Base-by-base conservation (phyloP, 2,113 vertebrate species). In the Athene noctua region DNA sequence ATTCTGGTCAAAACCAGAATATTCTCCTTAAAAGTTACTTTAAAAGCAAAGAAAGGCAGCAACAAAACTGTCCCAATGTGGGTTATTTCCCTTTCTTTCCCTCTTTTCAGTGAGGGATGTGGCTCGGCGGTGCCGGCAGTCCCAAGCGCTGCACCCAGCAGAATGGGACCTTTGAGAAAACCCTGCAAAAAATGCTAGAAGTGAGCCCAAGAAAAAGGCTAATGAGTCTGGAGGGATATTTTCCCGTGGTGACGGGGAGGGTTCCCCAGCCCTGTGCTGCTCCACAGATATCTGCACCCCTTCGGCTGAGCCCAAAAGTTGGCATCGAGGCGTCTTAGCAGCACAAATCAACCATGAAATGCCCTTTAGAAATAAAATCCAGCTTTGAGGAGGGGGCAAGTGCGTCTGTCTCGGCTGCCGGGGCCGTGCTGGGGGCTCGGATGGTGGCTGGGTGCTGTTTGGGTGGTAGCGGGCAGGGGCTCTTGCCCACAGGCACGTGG, bases 1-100 rank as follows among this genome's bases (percentile, higher is more conserved):
- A 96, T 94, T 95, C 96, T 95, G 88, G 90, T 95, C 85, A 92
- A 95, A 97, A 95, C 92, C 94, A 96, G 96, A 94, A 95, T 88
- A 92, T 96, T 95, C 95, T 94, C 82, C 90, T 90, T 79, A 90
- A 94, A 92, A 94, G 81, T 93, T 82, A 88, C 90, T 83, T 79
- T 51, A 85, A 92, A 92, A 94, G 68, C 67, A 65, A 86, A 92
- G 93, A 72, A 92, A 94, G 11, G 78, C 92, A 90, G 84, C 14
- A 51, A 72, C 74, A 40, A 88, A 92, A 82, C 34, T 13, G 30
- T 59, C 90, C 61, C 71, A 44, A 66, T 1, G 38, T 32, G 25
- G 32, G 52, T 90, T 82, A 82, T 79, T 96, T 90, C 70, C 66
- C 57, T 81, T 93, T 94, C 65, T 87, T 61, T 97, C 87, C 85